Evolutionary conservation across 2,797 vertebrate species (phyloP).

Genomic region (Brachymystax lenok): DNA sequence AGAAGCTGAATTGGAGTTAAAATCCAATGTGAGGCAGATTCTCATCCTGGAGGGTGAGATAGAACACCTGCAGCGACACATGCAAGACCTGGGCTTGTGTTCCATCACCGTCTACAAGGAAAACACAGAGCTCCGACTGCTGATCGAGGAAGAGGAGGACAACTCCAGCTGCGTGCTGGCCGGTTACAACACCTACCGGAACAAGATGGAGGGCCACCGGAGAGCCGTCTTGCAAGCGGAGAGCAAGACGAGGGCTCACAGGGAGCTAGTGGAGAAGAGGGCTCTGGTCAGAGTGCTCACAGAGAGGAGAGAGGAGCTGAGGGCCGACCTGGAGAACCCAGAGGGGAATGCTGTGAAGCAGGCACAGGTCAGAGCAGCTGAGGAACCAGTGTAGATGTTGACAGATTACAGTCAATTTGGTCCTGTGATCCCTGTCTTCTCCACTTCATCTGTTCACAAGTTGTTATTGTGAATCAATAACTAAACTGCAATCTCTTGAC

Average conservation of each 20-base stretch:
- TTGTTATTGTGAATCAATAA: neutral
- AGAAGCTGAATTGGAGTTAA: constrained; percentile 43
- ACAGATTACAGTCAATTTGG: neutral
- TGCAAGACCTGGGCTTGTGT: constrained; percentile 23
- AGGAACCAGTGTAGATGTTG: neutral
- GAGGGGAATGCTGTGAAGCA: constrained; percentile 48
- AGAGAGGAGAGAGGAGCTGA: constrained; percentile 56
- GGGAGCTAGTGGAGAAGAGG: constrained; percentile 58
- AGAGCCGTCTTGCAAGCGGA: constrained; percentile 28
- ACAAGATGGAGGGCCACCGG: constrained; percentile 64
- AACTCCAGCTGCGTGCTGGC: neutral
- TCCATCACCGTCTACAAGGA: constrained; percentile 40
- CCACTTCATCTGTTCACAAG: neutral
- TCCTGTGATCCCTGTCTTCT: no score
- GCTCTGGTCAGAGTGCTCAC: constrained; percentile 48
- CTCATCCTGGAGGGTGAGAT: constrained; percentile 47
- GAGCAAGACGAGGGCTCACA: constrained; percentile 51
- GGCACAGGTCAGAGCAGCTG: constrained; percentile 54
- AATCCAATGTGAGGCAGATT: constrained; percentile 41
- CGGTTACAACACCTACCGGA: constrained; percentile 50
- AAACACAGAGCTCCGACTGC: constrained; percentile 47
- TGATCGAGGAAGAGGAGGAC: constrained; percentile 53
- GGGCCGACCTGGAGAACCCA: constrained; percentile 61
- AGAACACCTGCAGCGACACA: constrained; percentile 42
- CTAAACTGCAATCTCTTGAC: constrained; percentile 16